Evolutionary conservation across 2,888 invertebrate species (phyloP), one percentile per base, ranked within the genome.

Genomic region (Microctonus hyperodae): DNA sequence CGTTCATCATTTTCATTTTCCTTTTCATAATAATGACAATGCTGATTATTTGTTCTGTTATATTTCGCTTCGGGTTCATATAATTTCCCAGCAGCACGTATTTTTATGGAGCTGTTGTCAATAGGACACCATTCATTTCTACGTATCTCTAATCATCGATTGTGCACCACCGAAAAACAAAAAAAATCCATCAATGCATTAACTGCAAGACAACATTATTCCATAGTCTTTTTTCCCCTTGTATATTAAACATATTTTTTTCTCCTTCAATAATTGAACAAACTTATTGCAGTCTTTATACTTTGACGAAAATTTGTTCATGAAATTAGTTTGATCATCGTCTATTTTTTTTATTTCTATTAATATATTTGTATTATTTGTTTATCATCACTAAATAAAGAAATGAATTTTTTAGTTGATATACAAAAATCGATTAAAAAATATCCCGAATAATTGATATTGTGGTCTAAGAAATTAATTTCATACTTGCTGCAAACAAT

Each of bases 1-100:
- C 28, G 35, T 25, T 64, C 44, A 20, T 64, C 51, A 16, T 59
- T 40, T 1, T 28, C 48, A 56, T 50, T 44, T 16, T 57, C 58
- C 11, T 65, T 51, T n/a, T 73, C 68, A 13, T 69, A 67, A 23
- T 69, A 64, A 1, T 69, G 65, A 22, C 68, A 70, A 35, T 70
- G 64, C 6, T 72, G 69, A 64, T 71, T 73, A 65, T 73, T 69
- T n/a, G n/a, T n/a, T 51, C 73, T 70, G 11, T 73, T 70, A 60
- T 76, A 74, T 48, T 74, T 74, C 13, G 72, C 58, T 22, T 80
- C 78, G 5, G 79, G 80, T 63, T 78, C 75, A 69, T 78, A 81
- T 62, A 81, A 75, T 59, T 80, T 80, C 53, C 83, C 83, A 64
- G 81, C 82, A 57, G 81, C 83, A 35, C 83, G 78, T 69, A 83